Evolutionary conservation across 2,113 vertebrate species (phyloP).

Genomic region (Ardeotis arabs): DNA sequence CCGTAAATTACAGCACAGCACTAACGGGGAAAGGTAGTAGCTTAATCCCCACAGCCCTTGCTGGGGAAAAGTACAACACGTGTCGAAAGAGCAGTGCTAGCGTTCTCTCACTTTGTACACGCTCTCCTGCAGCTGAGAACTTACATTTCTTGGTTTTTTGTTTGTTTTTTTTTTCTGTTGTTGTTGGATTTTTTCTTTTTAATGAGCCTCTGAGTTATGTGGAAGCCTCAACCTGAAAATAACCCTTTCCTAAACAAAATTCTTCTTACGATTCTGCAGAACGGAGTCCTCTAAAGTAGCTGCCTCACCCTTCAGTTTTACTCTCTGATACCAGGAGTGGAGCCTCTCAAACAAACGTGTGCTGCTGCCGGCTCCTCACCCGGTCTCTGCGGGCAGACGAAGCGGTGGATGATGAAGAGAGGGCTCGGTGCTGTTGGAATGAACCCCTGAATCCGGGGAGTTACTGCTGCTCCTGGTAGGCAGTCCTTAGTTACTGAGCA

Average conservation of each 20-base stretch:
- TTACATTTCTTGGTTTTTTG: not conserved
- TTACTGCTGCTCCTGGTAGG: not conserved
- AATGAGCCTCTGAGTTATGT: not conserved
- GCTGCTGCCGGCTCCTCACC: slow-evolving; percentile 46
- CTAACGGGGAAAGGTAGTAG: slow-evolving; percentile 62
- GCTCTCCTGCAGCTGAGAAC: not conserved
- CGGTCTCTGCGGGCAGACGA: not conserved
- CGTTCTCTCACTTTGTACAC: not conserved
- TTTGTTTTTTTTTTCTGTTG: not conserved
- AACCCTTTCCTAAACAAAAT: not conserved
- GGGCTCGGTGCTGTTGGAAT: not conserved
- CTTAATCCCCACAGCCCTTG: not conserved
- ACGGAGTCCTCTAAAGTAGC: not conserved
- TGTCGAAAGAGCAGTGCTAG: not conserved
- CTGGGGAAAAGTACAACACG: not conserved
- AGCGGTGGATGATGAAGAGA: not conserved
- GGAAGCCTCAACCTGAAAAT: not conserved
- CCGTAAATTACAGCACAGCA: slow-evolving; percentile 79
- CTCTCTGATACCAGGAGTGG: not conserved
- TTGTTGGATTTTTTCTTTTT: not conserved
- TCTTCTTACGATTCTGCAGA: not conserved
- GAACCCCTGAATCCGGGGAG: not conserved
- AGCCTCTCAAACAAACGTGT: not conserved
- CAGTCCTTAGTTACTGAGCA: not conserved
- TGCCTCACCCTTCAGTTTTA: not conserved